Evolutionary conservation across 2,113 vertebrate genomes (phyloP).

Genomic region (Apodemus sylvaticus): DNA sequence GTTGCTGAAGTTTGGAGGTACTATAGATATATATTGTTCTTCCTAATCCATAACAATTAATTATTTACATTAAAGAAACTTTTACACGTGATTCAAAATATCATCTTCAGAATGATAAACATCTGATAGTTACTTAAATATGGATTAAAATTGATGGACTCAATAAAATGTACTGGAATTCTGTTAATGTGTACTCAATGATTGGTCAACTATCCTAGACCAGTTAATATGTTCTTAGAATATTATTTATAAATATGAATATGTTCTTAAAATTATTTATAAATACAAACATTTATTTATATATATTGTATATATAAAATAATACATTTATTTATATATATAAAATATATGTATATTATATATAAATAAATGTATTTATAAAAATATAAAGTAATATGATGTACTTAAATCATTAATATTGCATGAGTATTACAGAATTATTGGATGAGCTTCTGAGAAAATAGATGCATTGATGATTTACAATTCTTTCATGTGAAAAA

Average conservation of each 20-base stretch:
- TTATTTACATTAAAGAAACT: neutral
- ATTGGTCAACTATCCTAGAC: too few species aligned
- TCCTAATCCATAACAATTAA: neutral
- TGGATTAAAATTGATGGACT: neutral
- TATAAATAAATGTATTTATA: too few species aligned
- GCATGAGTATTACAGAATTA: neutral
- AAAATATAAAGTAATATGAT: neutral
- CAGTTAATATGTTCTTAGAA: neutral
- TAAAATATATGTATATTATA: too few species aligned
- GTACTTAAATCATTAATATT: neutral
- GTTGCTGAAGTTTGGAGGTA: neutral
- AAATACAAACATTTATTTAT: too few species aligned
- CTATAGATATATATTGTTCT: neutral
- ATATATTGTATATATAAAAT: too few species aligned
- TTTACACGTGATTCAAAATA: neutral
- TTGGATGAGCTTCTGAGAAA: neutral
- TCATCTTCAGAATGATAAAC: neutral
- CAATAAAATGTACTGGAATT: neutral
- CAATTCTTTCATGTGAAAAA: neutral
- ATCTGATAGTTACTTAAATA: neutral
- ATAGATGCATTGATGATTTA: neutral
- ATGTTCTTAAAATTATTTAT: neutral
- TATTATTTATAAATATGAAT: too few species aligned
- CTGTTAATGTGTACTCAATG: neutral
- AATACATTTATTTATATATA: too few species aligned